phyloP scores from a whole-genome alignment of 2,113 vertebrate genomes.

The Hypocryptadius cinnamomeus region DNA sequence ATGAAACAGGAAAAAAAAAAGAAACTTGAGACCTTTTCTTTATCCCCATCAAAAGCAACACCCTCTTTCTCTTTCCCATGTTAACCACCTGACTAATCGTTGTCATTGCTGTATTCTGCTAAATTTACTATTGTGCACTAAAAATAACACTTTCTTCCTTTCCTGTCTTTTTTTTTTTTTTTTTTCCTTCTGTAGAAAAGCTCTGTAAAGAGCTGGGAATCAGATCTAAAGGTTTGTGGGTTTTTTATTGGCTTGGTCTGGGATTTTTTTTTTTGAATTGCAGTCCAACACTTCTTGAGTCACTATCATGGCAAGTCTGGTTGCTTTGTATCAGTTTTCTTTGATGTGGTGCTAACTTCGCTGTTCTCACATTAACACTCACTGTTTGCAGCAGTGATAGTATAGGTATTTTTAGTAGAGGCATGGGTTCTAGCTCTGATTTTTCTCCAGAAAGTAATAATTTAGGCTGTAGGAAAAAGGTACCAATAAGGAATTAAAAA shows the following conservation, averaged over 20 bases:
- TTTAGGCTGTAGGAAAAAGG: background rate
- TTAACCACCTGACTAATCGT: background rate
- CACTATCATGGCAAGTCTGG: background rate
- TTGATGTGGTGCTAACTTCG: background rate
- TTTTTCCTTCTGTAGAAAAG: background rate
- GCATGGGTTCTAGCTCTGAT: background rate
- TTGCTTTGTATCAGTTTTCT: background rate
- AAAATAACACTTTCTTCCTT: background rate
- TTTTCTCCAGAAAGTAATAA: background rate
- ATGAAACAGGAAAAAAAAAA: background rate
- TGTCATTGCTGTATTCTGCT: background rate
- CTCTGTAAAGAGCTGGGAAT: background rate
- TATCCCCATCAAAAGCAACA: background rate
- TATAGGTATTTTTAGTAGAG: background rate
- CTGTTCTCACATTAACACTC: background rate
- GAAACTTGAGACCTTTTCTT: background rate
- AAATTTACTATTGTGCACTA: background rate
- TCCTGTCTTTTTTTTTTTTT: background rate
- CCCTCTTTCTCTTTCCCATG: background rate
- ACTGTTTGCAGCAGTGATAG: background rate
- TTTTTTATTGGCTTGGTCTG: background rate
- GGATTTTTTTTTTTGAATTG: background rate
- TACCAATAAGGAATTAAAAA: background rate
- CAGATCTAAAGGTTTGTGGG: background rate
- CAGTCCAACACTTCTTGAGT: background rate